Evolutionary conservation across 2,797 vertebrate species (phyloP).

Genomic region (Aselliscus stoliczkanus): DNA sequence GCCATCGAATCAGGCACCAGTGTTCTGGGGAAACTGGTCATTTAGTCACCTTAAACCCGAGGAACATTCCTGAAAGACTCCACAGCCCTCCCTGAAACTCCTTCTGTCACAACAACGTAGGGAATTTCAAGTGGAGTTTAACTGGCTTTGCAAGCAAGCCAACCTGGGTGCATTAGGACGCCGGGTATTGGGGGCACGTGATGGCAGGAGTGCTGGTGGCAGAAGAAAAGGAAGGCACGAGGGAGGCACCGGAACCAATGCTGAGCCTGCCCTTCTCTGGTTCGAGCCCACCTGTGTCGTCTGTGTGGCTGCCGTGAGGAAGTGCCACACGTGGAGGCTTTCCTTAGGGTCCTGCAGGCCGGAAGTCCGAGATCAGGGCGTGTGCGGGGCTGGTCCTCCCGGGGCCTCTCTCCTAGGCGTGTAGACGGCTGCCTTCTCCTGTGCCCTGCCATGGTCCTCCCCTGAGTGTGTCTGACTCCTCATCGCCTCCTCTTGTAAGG

Average conservation of each 20-base stretch:
- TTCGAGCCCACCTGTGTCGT: no score
- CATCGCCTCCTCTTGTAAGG: background rate
- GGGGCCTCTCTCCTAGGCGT: background rate
- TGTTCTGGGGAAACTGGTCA: background rate
- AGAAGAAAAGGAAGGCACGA: background rate
- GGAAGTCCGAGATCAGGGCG: background rate
- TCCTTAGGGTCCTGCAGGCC: background rate
- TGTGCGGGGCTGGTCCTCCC: background rate
- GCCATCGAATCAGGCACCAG: background rate
- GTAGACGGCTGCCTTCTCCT: accelerated
- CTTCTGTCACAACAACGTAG: accelerated
- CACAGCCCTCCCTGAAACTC: background rate
- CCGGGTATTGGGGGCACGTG: no score
- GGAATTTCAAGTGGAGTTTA: background rate
- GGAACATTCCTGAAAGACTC: background rate
- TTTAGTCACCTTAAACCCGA: background rate
- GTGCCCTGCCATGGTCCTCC: accelerated
- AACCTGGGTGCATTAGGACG: background rate
- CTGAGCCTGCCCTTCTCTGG: background rate
- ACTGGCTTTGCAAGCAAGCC: background rate
- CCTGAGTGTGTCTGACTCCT: background rate
- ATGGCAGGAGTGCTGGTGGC: no score
- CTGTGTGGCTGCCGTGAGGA: background rate
- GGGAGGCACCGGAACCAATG: background rate
- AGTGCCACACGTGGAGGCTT: background rate